phyloP scores from a whole-genome alignment of 2,113 vertebrate species.

The Catharus minimus region DNA sequence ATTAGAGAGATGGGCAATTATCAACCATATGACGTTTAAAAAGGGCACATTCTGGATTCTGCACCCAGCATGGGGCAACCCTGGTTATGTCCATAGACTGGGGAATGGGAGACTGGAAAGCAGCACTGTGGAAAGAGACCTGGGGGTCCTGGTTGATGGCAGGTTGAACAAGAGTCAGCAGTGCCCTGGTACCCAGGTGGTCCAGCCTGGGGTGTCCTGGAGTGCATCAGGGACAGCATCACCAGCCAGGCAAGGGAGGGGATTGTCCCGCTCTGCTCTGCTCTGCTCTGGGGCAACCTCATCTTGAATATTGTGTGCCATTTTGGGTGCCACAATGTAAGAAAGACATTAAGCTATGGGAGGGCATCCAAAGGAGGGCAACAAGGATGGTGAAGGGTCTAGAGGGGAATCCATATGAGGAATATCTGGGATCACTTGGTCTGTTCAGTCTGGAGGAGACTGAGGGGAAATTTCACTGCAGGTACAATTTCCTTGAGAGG shows the following conservation, averaged over 20 bases:
- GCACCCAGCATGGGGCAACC: accelerated
- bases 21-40: background rate
- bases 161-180: accelerated
- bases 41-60: background rate
- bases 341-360: background rate
- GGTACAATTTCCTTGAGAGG: background rate
- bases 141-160: accelerated
- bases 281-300: accelerated
- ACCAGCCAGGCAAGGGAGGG: accelerated
- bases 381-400: background rate
- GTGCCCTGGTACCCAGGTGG: background rate
- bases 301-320: background rate
- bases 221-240: background rate
- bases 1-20: background rate
- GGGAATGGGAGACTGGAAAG: background rate
- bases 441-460: background rate
- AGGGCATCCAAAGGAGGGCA: background rate
- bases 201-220: accelerated
- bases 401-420: background rate
- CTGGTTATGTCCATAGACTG: accelerated
- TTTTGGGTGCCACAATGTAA: background rate
- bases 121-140: background rate
- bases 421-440: background rate
- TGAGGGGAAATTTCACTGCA: background rate
- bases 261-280: accelerated